These are phyloP conservation scores for Agapornis canus DNA, from an alignment of 2,797 vertebrate species.

Conservation along the genomic window DNA sequence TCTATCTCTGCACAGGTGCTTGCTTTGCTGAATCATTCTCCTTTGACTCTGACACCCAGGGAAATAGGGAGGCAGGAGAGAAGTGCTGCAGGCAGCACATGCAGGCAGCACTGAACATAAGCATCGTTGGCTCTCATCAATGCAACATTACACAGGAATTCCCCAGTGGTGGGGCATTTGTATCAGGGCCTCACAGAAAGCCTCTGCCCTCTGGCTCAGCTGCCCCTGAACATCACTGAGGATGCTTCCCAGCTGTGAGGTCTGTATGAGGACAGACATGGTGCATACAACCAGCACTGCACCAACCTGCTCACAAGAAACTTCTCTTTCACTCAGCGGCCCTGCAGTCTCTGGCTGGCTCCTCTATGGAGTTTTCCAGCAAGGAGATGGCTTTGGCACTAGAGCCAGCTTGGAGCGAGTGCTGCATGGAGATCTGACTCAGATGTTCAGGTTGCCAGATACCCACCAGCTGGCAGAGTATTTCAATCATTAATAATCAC, in stretches of 20 bases:
- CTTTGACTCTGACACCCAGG: background rate
- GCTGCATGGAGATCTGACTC: background rate
- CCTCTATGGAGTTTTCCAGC: background rate
- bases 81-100: background rate
- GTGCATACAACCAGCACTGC: accelerated
- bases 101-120: accelerated
- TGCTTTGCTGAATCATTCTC: background rate
- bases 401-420: background rate
- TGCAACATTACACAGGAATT: background rate
- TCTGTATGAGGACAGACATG: background rate
- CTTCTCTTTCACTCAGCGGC: background rate
- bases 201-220: background rate
- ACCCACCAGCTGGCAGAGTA: background rate
- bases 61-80: background rate
- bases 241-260: accelerated
- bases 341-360: background rate
- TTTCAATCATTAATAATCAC: background rate
- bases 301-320: background rate
- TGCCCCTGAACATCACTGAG: accelerated
- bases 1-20: background rate
- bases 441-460: background rate
- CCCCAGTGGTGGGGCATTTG: background rate
- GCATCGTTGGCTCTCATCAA: accelerated
- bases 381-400: background rate
- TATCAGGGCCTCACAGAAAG: background rate